Evolutionary conservation across 2,888 invertebrate genomes (phyloP).

Genomic region (Mythimna pallens): DNA sequence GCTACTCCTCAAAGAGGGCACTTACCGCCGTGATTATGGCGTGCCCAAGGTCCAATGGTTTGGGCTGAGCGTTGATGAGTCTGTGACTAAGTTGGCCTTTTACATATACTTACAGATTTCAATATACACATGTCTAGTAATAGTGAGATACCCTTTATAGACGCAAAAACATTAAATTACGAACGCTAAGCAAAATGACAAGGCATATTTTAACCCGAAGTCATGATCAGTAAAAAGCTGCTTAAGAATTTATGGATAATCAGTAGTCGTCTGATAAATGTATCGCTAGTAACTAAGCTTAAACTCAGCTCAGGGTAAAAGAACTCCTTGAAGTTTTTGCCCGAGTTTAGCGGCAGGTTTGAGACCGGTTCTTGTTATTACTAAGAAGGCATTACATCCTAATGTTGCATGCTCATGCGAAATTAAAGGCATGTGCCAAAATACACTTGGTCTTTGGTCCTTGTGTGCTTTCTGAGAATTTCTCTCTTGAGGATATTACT

Average conservation of each 20-base stretch:
- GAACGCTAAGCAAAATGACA: not conserved
- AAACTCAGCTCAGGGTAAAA: slow-evolving; percentile 38
- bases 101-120: not conserved
- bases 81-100: no score
- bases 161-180: not conserved
- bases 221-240: slow-evolving; percentile 3
- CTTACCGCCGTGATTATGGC: no score
- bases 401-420: slow-evolving; percentile 11
- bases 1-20: no score
- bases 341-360: slow-evolving; percentile 38
- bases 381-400: slow-evolving; percentile 30
- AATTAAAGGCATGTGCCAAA: slow-evolving; percentile 33
- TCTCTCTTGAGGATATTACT: no score
- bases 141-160: not conserved
- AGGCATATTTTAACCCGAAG: not conserved
- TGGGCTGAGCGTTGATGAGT: no score
- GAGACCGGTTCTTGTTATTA: slow-evolving; percentile 44
- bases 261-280: slow-evolving; percentile 30
- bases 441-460: slow-evolving; percentile 3
- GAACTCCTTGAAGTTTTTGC: slow-evolving; percentile 56
- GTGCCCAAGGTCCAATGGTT: no score
- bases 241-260: slow-evolving; percentile 14
- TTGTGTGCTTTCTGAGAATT: slow-evolving; percentile 12
- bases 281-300: slow-evolving; percentile 7
- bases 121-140: not conserved